Percentiles rank a stretch among this genome's conserved stretches.
These are phyloP conservation scores for Koerneria pararmatus DNA, from an alignment of 2,888 invertebrate genomes.

Conservation along the genomic window DNA sequence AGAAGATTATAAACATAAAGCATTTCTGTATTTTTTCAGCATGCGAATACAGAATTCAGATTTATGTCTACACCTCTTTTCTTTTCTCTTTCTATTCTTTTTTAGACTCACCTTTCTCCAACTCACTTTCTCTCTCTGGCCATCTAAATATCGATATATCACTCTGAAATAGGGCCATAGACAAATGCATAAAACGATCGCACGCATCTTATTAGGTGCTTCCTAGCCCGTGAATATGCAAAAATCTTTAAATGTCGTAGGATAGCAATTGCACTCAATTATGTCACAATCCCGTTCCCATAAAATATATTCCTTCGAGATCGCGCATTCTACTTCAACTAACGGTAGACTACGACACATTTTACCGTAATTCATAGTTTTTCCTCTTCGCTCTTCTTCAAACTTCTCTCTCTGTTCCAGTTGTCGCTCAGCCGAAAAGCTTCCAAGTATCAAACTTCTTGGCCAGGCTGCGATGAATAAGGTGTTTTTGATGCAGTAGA, in stretches of 20 bases:
- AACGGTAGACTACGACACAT: neutral
- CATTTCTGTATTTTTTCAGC: no score
- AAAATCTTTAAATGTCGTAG: neutral
- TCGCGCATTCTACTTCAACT: neutral
- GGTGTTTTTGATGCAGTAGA: no score
- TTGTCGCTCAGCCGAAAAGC: neutral
- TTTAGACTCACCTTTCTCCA: neutral
- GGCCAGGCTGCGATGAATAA: no score
- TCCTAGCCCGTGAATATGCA: no score
- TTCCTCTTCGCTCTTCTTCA: neutral
- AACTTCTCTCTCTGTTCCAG: neutral
- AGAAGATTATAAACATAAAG: no score
- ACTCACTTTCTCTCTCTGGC: no score
- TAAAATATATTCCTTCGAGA: neutral
- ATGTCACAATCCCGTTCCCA: neutral
- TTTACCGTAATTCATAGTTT: slow-evolving; percentile 6
- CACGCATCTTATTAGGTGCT: no score
- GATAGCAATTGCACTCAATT: neutral
- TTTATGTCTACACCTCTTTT: neutral
- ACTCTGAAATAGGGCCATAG: no score
- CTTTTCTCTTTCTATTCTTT: neutral
- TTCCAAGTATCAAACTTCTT: neutral
- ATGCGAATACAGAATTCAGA: no score
- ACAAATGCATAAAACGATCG: no score
- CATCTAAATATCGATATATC: no score